phyloP scores from a whole-genome alignment of 2,113 vertebrate genomes.

The Equus przewalskii region DNA sequence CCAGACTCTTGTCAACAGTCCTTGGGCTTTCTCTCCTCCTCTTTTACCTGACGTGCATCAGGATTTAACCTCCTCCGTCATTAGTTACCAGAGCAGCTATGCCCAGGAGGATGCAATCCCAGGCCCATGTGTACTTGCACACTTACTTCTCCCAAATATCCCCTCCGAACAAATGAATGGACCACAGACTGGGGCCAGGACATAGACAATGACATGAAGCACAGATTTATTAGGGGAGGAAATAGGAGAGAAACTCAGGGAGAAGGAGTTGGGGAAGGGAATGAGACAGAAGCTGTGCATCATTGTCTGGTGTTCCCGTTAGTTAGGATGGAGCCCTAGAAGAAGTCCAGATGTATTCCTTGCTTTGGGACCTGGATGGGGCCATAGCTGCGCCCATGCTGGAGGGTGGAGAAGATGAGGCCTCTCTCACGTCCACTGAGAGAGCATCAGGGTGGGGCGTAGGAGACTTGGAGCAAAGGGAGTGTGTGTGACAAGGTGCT shows the following conservation, averaged over 20 bases:
- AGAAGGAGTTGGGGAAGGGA: accelerated
- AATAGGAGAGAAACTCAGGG: neutral
- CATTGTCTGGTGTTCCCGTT: neutral
- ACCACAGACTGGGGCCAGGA: neutral
- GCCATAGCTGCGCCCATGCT: neutral
- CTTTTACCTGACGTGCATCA: neutral
- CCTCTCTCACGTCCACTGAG: neutral
- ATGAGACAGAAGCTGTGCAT: neutral
- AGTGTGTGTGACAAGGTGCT: neutral
- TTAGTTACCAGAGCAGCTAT: neutral
- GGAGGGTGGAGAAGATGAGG: neutral
- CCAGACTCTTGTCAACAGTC: neutral
- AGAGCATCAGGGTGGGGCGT: neutral
- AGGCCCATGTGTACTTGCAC: accelerated
- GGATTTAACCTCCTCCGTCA: neutral
- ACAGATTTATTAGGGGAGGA: slow-evolving; percentile 27
- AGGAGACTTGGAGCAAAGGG: neutral
- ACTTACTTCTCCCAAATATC: neutral
- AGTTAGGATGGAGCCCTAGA: neutral
- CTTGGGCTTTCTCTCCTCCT: neutral
- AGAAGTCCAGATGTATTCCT: neutral
- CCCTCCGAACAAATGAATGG: neutral
- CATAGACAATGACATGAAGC: neutral
- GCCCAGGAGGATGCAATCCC: too few relatives aligned
- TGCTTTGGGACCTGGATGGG: neutral